Percentiles rank a stretch among this genome's conserved stretches.
These are phyloP conservation scores for Troglohyphantes excavatus DNA, from an alignment of 2,888 invertebrate genomes.

Conservation along the genomic window DNA sequence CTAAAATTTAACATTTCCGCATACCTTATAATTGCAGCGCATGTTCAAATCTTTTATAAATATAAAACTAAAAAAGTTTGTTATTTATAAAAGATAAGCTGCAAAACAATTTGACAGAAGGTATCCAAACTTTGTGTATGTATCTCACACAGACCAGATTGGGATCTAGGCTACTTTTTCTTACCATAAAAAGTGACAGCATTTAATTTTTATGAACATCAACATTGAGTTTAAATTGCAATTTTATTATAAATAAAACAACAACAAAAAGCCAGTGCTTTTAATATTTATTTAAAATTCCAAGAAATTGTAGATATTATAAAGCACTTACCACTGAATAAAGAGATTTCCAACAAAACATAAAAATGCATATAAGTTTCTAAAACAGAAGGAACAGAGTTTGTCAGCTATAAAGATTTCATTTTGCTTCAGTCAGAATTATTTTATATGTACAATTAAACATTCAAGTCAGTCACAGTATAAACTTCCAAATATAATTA, in stretches of 20 bases:
- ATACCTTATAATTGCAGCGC: no score
- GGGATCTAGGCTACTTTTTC: no score
- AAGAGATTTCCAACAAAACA: constrained; percentile 13
- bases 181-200: no score
- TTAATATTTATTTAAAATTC: background rate
- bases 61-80: no score
- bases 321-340: constrained; percentile 23
- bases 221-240: background rate
- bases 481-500: background rate
- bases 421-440: background rate
- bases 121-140: no score
- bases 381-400: background rate
- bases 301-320: background rate
- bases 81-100: no score
- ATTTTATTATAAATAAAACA: background rate
- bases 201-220: no score
- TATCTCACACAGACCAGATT: no score
- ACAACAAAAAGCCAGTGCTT: background rate
- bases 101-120: no score
- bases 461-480: background rate
- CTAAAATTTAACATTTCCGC: no score
- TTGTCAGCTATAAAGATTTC: background rate
- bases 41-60: no score
- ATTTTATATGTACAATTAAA: constrained; percentile 19
- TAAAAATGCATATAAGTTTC: constrained; percentile 3